Evolutionary conservation across 1,140 invertebrate species (phyloP).

Genomic region (Trinorchestia longiramus): DNA sequence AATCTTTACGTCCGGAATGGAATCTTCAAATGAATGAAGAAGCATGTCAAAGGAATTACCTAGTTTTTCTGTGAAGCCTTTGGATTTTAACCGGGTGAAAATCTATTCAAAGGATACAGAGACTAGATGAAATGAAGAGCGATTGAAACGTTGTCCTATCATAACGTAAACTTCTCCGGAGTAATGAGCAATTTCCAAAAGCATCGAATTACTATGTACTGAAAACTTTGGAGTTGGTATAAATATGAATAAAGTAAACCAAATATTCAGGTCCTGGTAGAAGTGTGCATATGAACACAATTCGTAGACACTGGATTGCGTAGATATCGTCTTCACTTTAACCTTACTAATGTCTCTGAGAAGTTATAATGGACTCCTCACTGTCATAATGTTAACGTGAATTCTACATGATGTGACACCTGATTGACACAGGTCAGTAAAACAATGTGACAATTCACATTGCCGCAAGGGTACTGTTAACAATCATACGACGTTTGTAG

Average conservation of each 20-base stretch:
- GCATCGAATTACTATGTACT: background rate
- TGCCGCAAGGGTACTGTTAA: no score
- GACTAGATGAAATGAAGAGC: no score
- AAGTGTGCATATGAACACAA: background rate
- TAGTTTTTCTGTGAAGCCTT: background rate
- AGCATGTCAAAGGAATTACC: background rate
- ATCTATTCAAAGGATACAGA: background rate
- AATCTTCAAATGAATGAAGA: background rate
- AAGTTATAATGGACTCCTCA: background rate
- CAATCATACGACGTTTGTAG: no score
- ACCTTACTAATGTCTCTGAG: background rate
- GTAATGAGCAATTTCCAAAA: background rate
- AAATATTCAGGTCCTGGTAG: background rate
- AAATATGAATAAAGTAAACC: background rate
- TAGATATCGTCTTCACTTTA: background rate
- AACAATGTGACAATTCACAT: background rate
- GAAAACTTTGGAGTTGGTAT: background rate
- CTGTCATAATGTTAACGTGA: background rate
- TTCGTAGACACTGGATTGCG: background rate
- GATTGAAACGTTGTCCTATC: background rate
- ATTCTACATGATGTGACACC: background rate
- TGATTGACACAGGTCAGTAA: background rate
- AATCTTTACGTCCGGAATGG: background rate
- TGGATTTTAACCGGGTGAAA: background rate
- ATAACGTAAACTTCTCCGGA: background rate